Evolutionary conservation across 2,113 vertebrate genomes (phyloP).

Genomic region (Grammomys surdaster): DNA sequence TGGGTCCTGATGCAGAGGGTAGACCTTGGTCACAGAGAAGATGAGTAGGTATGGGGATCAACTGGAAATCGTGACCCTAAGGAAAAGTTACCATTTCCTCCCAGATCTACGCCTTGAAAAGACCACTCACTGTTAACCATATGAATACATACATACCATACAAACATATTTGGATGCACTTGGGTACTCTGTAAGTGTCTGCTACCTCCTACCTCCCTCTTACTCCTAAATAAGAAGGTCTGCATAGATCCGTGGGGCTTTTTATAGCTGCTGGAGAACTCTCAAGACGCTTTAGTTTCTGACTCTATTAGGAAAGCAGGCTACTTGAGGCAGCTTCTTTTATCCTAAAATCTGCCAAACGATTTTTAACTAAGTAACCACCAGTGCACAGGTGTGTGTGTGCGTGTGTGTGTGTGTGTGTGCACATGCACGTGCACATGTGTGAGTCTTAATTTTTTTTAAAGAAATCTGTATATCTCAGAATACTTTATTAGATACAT

Average conservation of each 20-base stretch:
- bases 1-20: background rate
- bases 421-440: no score
- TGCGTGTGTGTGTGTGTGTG: no score
- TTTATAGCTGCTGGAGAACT: slow-evolving; percentile 30
- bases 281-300: slow-evolving; percentile 42
- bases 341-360: slow-evolving; percentile 16
- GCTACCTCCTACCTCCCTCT: slow-evolving; percentile 15
- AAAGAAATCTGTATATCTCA: slow-evolving; percentile 21
- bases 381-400: background rate
- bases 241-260: background rate
- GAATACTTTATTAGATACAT: background rate
- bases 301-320: slow-evolving; percentile 34
- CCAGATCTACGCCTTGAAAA: background rate
- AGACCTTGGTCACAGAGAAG: background rate
- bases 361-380: slow-evolving; percentile 26
- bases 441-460: no score
- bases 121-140: background rate
- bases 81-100: background rate
- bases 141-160: background rate
- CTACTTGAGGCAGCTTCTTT: background rate
- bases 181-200: background rate
- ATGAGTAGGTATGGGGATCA: background rate
- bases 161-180: background rate
- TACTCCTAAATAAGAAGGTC: slow-evolving; percentile 18
- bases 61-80: background rate